Evolutionary conservation across 2,888 invertebrate genomes (phyloP).

Genomic region (Conops quadrifasciatus): DNA sequence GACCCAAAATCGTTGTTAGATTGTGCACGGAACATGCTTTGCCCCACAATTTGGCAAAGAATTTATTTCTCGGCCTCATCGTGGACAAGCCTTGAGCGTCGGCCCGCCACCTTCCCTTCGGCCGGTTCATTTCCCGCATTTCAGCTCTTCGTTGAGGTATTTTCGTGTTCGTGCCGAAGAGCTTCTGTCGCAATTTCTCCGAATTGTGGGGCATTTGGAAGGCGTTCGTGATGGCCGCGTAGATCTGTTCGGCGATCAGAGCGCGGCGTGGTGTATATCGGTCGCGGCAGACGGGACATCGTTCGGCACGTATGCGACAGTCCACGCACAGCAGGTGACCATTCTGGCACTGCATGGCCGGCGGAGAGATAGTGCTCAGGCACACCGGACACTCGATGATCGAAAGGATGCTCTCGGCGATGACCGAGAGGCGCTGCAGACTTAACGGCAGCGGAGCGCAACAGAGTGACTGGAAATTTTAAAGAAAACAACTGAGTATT

Average conservation of each 20-base stretch:
- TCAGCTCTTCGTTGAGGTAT: conserved; percentile 26
- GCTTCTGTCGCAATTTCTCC: conserved; percentile 66
- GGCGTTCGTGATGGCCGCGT: conserved; percentile 66
- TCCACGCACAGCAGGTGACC: conserved; percentile 72
- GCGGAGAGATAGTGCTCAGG: conserved; percentile 71
- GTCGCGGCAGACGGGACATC: conserved; percentile 73
- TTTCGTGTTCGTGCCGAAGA: conserved; percentile 61
- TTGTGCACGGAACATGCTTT: conserved; percentile 68
- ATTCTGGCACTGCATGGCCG: conserved; percentile 73
- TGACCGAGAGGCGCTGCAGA: conserved; percentile 67
- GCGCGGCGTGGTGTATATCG: conserved; percentile 67
- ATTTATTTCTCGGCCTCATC: conserved; percentile 59
- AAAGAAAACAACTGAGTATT: not conserved
- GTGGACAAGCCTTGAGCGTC: not conserved
- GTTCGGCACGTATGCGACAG: conserved; percentile 70
- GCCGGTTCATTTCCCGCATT: conserved; percentile 27
- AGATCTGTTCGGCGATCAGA: conserved; percentile 69
- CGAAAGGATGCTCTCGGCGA: conserved; percentile 67
- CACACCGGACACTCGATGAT: conserved; percentile 74
- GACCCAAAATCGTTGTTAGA: conserved; percentile 50
- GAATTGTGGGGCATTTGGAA: conserved; percentile 66
- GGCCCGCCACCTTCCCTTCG: conserved; percentile 12
- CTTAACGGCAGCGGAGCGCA: conserved; percentile 70
- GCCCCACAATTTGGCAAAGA: conserved; percentile 66
- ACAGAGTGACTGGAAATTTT: conserved; percentile 57